phyloP scores from a whole-genome alignment of 2,888 invertebrate genomes.

The Polymixis flavicincta region DNA sequence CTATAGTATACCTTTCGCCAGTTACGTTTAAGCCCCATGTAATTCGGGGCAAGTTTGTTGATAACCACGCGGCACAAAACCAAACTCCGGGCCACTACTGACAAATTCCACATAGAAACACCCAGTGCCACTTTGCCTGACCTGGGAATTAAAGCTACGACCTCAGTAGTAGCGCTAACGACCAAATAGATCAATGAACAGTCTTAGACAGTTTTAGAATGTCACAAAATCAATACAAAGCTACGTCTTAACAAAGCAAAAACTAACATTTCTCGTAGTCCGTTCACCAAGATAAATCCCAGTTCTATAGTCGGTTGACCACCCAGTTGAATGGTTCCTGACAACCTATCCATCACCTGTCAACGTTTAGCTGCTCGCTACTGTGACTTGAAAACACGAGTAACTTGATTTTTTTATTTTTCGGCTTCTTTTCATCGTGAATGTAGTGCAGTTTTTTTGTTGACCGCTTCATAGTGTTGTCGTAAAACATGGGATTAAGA shows the following conservation, averaged over 20 bases:
- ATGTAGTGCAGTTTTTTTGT: background rate
- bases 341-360: conserved; percentile 46
- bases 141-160: too few relatives aligned
- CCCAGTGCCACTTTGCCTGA: too few relatives aligned
- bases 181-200: too few relatives aligned
- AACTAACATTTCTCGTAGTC: background rate
- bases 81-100: too few relatives aligned
- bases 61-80: too few relatives aligned
- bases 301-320: conserved; percentile 41
- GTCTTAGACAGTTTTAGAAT: background rate
- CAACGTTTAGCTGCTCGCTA: conserved; percentile 21
- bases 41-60: too few relatives aligned
- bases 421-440: conserved; percentile 13
- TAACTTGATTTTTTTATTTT: conserved; percentile 46
- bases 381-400: conserved; percentile 36
- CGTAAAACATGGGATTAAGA: too few relatives aligned
- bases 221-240: background rate
- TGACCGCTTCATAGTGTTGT: conserved; percentile 14
- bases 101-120: too few relatives aligned
- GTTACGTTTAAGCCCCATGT: too few relatives aligned
- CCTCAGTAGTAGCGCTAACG: too few relatives aligned
- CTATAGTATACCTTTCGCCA: too few relatives aligned
- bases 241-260: background rate
- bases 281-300: conserved; percentile 41
- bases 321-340: conserved; percentile 15